Percentiles rank a stretch among this genome's conserved stretches.
Conservation (phyloP, 2,113 vertebrate species). For the Numenius arquata region DNA sequence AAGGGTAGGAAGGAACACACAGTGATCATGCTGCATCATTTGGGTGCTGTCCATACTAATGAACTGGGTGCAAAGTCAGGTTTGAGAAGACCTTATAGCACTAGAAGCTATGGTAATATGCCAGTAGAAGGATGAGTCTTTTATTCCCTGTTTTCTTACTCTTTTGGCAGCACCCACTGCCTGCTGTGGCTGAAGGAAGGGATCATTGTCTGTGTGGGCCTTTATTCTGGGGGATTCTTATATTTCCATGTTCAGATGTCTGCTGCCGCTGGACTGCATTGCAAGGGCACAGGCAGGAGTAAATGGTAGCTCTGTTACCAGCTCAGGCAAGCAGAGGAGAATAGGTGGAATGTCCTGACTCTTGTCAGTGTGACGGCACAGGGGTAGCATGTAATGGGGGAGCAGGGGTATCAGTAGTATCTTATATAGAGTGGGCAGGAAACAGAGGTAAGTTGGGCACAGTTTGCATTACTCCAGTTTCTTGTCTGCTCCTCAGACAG, state of each 20-base stretch:
- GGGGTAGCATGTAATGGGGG: neutral
- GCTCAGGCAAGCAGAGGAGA: neutral
- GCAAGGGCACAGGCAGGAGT: neutral
- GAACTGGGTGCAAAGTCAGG: neutral
- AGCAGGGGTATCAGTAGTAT: too few species aligned
- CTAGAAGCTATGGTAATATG: neutral
- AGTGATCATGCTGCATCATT: neutral
- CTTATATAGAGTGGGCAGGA: neutral
- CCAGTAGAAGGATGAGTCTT: neutral
- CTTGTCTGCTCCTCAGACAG: neutral
- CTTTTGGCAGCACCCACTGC: neutral
- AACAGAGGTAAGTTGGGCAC: neutral
- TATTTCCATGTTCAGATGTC: neutral
- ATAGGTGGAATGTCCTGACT: neutral
- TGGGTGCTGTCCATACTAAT: neutral
- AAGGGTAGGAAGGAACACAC: neutral
- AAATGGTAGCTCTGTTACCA: neutral
- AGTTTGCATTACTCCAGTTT: neutral
- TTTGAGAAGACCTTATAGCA: neutral
- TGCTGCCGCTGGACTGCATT: neutral
- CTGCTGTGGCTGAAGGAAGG: neutral
- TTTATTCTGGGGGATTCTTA: neutral
- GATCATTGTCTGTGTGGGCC: neutral
- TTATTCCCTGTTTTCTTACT: neutral
- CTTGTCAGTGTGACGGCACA: neutral